These are phyloP conservation scores for Camelus bactrianus DNA, from an alignment of 2,113 vertebrate genomes.

Conservation along the genomic window DNA sequence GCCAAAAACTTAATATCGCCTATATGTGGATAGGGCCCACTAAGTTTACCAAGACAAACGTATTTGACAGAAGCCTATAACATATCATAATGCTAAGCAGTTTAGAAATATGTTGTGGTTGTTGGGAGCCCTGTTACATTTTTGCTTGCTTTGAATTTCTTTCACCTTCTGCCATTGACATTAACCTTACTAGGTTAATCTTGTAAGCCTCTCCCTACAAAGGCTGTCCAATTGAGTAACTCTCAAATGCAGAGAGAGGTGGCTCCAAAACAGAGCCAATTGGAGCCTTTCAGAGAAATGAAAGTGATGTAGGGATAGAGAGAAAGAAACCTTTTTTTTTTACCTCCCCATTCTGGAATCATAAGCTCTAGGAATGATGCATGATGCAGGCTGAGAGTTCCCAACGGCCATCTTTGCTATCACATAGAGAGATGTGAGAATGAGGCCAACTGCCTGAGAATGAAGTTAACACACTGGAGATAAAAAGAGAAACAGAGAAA, in stretches of 20 bases:
- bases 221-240: not conserved
- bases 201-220: not conserved
- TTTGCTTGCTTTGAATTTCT: not conserved
- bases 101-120: not conserved
- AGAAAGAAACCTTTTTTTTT: fast-evolving
- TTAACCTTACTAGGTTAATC: not conserved
- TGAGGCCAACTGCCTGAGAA: not conserved
- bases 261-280: not conserved
- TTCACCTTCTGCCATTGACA: not conserved
- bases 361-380: not conserved
- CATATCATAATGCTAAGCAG: not conserved
- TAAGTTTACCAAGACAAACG: not conserved
- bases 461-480: not conserved
- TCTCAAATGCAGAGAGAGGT: not conserved
- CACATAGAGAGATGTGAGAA: not conserved
- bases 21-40: not conserved
- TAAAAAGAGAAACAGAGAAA: not conserved
- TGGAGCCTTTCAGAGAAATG: not conserved
- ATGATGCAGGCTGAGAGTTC: not conserved
- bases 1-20: not conserved
- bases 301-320: not conserved
- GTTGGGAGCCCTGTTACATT: not conserved
- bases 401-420: not conserved
- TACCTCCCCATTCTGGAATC: not conserved
- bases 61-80: not conserved